Conservation (phyloP, 2,113 vertebrate genomes). For the Oryzias curvinotus region DNA sequence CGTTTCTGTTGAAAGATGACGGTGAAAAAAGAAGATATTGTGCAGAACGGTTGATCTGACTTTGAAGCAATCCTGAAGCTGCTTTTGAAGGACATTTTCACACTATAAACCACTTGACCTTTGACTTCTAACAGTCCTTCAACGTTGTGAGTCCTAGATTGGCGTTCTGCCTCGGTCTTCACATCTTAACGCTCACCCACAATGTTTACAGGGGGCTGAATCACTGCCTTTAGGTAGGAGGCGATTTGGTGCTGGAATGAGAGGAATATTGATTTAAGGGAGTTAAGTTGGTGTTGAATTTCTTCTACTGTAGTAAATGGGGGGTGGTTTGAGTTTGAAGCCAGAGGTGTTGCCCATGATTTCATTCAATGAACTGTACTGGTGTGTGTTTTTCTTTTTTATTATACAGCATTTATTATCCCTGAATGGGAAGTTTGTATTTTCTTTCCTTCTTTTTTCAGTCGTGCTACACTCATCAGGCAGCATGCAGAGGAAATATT, state of each 20-base stretch:
- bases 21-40: constrained; percentile 19
- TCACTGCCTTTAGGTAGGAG: constrained; percentile 53
- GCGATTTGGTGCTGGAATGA: constrained; percentile 33
- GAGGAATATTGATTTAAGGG: constrained; percentile 11
- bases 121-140: constrained; percentile 6
- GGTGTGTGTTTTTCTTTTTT: constrained; percentile 4
- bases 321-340: constrained; percentile 11
- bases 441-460: constrained; percentile 36
- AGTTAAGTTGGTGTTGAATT: constrained; percentile 11
- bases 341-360: constrained; percentile 7
- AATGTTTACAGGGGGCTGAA: constrained; percentile 60
- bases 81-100: constrained; percentile 14
- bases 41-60: constrained; percentile 2
- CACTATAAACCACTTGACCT: constrained; percentile 9
- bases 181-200: constrained; percentile 19
- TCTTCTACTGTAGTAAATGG: constrained; percentile 3
- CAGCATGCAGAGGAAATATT: constrained; percentile 13
- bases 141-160: constrained; percentile 9
- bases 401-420: neutral
- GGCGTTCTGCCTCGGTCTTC: constrained; percentile 26
- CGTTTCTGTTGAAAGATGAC: constrained; percentile 23
- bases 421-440: constrained; percentile 16
- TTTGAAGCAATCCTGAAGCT: constrained; percentile 10
- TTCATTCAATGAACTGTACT: constrained; percentile 3
- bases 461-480: constrained; percentile 30